These are phyloP conservation scores for Aythya baeri DNA, from an alignment of 2,113 vertebrate species.

Conservation along the genomic window DNA sequence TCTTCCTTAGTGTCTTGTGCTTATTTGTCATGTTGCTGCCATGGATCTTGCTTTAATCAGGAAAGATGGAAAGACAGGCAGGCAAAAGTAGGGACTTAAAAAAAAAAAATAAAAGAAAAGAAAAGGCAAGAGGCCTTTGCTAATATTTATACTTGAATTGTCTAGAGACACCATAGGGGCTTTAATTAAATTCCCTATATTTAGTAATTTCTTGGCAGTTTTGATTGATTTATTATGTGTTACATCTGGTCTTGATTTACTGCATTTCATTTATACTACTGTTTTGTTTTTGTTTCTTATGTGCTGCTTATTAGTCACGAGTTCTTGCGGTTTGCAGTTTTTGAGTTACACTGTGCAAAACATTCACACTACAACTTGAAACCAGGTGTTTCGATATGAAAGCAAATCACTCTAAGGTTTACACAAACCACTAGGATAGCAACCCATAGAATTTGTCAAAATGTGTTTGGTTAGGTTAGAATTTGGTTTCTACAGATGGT, in stretches of 20 bases:
- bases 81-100: background rate
- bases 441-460: background rate
- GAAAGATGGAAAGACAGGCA: background rate
- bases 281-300: slow-evolving; percentile 59
- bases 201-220: slow-evolving; percentile 65
- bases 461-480: background rate
- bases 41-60: background rate
- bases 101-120: background rate
- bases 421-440: background rate
- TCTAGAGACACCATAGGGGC: background rate
- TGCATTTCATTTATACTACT: slow-evolving; percentile 33
- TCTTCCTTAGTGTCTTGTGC: background rate
- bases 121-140: background rate
- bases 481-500: background rate
- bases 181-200: slow-evolving; percentile 72
- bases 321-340: slow-evolving; percentile 39
- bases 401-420: slow-evolving; percentile 34
- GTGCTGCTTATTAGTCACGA: background rate
- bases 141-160: slow-evolving; percentile 17
- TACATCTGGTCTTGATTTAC: slow-evolving; percentile 71
- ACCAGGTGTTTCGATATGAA: slow-evolving; percentile 24
- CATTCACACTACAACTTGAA: slow-evolving; percentile 6
- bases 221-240: slow-evolving; percentile 71
- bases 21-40: background rate
- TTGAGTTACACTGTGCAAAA: slow-evolving; percentile 18